Conservation (phyloP, 2,113 vertebrate species). For the Psittacara wagleri region DNA sequence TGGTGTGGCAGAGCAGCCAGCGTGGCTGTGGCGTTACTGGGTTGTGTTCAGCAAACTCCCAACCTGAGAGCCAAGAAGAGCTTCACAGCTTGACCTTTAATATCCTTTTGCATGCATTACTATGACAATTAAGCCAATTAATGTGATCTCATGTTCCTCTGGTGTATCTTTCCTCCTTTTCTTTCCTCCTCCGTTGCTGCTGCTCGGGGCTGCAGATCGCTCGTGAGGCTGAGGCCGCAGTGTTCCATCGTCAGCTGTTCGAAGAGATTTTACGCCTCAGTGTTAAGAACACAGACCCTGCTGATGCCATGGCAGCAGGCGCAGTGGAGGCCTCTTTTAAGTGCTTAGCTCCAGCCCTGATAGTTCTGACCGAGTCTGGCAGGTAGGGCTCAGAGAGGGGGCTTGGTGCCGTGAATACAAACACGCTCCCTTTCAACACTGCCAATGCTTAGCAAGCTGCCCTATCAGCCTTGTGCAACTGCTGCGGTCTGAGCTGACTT, state of each 20-base stretch:
- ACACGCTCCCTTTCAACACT: background rate
- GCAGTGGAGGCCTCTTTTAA: conserved; percentile 98
- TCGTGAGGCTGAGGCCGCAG: conserved; percentile 74
- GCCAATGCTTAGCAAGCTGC: background rate
- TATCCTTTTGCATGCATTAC: background rate
- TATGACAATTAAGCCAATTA: conserved; percentile 42
- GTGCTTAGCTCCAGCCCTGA: conserved; percentile 89
- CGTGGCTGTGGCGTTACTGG: accelerated
- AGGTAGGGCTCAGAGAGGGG: conserved; percentile 87
- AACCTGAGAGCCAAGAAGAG: background rate
- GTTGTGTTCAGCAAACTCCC: background rate
- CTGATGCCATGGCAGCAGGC: conserved; percentile 93
- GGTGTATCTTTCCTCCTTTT: conserved; percentile 51
- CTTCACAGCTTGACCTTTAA: conserved; percentile 3
- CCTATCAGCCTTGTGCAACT: background rate
- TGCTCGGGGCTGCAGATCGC: conserved; percentile 79
- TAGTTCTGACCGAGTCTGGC: conserved; percentile 98
- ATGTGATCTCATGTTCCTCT: conserved; percentile 57
- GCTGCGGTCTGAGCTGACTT: background rate
- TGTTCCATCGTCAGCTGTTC: conserved; percentile 80
- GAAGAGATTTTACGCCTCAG: conserved; percentile 80
- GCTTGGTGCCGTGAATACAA: background rate
- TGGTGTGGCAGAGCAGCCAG: accelerated
- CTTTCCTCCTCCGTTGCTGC: conserved; percentile 52
- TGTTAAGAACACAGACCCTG: conserved; percentile 82